Base-by-base conservation (phyloP, 2,113 vertebrate genomes). In the Panurus biarmicus region DNA sequence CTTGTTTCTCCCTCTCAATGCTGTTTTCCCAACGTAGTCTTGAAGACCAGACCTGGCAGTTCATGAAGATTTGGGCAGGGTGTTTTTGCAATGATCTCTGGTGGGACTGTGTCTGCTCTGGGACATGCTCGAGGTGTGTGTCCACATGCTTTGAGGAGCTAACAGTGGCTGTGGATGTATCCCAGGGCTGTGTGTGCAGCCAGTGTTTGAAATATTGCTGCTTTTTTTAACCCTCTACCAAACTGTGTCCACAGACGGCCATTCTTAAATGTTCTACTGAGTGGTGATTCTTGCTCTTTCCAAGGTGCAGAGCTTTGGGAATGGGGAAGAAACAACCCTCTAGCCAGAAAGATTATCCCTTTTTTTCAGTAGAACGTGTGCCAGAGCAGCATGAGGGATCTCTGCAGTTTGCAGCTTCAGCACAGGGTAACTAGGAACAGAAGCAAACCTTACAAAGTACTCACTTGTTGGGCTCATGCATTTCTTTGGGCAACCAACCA, bases 71-170 rank as follows among this genome's bases (percentile, higher is more conserved):
- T 8, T 6, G 38, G 13, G 36, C 33, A 11, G 31, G 0, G 9
- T 44, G 36, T 48, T 31, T 51, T 28, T 36, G 12, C 5, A 1
- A 0, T 7, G 51, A 14, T 53, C 23, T 36, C 25, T 2, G 0
- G 2, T 47, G 51, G 29, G 38, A 26, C 18, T 15, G 2, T 50
- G n/a, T 29, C 44, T 57, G 11, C 33, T 64, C 31, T 40, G 75
- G 54, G 40, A 21, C 12, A 0, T 24, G 33, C 14, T 80, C 12
- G 21, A 24, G 12, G 36, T 25, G 1, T 48, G 24, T 51, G 31
- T 60, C 23, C 38, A 26, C 1, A 0, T 38, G 62, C 31, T 47
- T 33, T 45, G 31, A 20, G 40, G n/a, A 53, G 57, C 44, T 48
- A 9, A 13, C 13, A 17, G 60, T 1, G 11, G 11, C 10, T 7